phyloP scores from a whole-genome alignment of 1,140 invertebrate species.

The Tachypleus tridentatus region DNA sequence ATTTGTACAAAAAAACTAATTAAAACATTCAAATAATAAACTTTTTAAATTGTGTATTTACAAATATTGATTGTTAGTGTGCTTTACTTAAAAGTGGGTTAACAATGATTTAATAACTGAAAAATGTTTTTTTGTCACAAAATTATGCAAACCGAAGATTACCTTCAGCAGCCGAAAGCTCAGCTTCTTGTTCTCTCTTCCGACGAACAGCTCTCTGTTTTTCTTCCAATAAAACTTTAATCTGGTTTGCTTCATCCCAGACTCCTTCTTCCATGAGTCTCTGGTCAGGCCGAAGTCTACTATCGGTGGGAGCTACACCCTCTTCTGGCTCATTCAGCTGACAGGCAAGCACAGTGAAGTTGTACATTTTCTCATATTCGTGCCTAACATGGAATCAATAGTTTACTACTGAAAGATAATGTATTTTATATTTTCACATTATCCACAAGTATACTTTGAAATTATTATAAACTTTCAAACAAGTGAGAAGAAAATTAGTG shows the following conservation, averaged over 20 bases:
- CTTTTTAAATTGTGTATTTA: background rate
- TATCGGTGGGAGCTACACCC: constrained; percentile 89
- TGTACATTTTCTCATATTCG: constrained; percentile 69
- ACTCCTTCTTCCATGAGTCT: constrained; percentile 89
- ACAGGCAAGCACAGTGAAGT: constrained; percentile 86
- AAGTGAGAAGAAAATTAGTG: background rate
- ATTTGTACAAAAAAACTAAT: background rate
- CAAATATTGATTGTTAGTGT: too few relatives aligned
- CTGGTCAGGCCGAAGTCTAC: constrained; percentile 85
- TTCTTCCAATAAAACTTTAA: constrained; percentile 82
- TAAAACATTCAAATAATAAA: background rate
- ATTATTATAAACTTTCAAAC: background rate
- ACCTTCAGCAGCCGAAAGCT: constrained; percentile 60
- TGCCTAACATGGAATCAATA: constrained; percentile 37
- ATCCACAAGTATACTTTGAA: background rate
- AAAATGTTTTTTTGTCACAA: background rate
- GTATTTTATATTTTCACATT: background rate
- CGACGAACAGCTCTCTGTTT: constrained; percentile 69
- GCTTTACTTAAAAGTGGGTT: too few relatives aligned
- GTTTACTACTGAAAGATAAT: constrained; percentile 8
- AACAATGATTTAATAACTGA: background rate
- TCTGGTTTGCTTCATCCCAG: constrained; percentile 92
- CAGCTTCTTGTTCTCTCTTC: constrained; percentile 61
- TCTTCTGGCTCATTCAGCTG: constrained; percentile 93
- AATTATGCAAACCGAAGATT: constrained; percentile 11